These are phyloP conservation scores for Heteromyza rotundicornis DNA, from an alignment of 2,888 invertebrate species.

Conservation along the genomic window DNA sequence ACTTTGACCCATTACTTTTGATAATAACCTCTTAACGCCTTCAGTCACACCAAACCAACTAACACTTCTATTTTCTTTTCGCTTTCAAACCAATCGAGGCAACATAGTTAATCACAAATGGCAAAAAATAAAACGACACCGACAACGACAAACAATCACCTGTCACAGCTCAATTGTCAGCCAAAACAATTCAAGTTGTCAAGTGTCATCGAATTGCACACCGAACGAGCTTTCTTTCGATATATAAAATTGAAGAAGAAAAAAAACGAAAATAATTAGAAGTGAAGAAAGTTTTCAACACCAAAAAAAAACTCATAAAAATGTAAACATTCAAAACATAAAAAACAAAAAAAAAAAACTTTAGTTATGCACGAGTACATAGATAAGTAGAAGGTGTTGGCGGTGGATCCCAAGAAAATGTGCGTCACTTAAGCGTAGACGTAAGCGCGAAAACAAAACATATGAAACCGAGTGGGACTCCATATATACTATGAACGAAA, in stretches of 20 bases:
- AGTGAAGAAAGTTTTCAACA: conserved; percentile 1
- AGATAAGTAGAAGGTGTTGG: background rate
- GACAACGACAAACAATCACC: background rate
- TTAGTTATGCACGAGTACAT: background rate
- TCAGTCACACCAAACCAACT: too few relatives aligned
- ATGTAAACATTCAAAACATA: background rate
- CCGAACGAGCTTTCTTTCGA: background rate
- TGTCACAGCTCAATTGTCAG: background rate
- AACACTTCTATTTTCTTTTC: too few relatives aligned
- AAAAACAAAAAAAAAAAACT: background rate
- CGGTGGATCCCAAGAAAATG: background rate
- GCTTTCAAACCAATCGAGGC: too few relatives aligned
- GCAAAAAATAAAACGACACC: background rate
- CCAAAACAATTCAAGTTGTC: background rate
- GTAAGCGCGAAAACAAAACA: background rate
- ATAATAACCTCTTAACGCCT: too few relatives aligned
- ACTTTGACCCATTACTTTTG: too few relatives aligned
- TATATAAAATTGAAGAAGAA: background rate
- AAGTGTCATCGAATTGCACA: background rate
- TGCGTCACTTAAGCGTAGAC: background rate
- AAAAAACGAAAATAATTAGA: background rate
- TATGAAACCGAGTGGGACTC: background rate
- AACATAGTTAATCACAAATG: too few relatives aligned
- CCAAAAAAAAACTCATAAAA: background rate
- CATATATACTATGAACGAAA: background rate